These are phyloP conservation scores for Ophioninae sp. DNA, from an alignment of 2,888 invertebrate genomes.

Conservation along the genomic window DNA sequence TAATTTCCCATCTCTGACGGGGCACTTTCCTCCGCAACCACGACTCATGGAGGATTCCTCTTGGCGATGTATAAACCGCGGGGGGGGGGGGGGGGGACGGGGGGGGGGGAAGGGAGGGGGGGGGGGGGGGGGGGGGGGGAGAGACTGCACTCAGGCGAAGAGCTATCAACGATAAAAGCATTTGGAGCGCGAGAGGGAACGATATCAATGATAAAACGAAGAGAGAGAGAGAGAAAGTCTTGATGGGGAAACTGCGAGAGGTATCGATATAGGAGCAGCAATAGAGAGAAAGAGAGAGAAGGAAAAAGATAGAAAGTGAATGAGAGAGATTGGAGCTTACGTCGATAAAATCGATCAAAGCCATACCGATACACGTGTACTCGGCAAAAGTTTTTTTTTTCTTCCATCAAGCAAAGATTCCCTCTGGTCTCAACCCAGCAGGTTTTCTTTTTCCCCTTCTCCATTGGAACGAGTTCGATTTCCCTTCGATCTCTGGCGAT, in stretches of 20 bases:
- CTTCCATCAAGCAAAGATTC: background rate
- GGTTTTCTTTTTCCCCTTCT: background rate
- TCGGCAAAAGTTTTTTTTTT: background rate
- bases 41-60: slow-evolving; percentile 21
- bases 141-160: slow-evolving; percentile 60
- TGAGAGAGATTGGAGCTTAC: slow-evolving; percentile 44
- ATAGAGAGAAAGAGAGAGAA: slow-evolving; percentile 28
- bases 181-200: slow-evolving; percentile 56
- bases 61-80: slow-evolving; percentile 35
- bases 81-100: background rate
- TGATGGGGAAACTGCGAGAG: slow-evolving; percentile 53
- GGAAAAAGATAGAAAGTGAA: slow-evolving; percentile 34
- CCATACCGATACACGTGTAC: slow-evolving; percentile 45
- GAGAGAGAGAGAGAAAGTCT: slow-evolving; percentile 65
- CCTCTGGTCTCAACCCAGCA: background rate
- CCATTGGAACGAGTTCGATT: background rate
- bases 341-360: slow-evolving; percentile 66
- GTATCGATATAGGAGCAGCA: slow-evolving; percentile 7
- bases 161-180: slow-evolving; percentile 69
- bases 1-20: slow-evolving; percentile 68
- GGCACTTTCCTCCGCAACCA: slow-evolving; percentile 60
- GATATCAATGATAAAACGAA: slow-evolving; percentile 68
- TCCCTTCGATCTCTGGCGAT: background rate
- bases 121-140: slow-evolving; percentile 18
- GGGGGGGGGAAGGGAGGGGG: background rate